Percentiles rank a stretch among this genome's conserved stretches.
Evolutionary conservation across 2,113 vertebrate species (phyloP).

Genomic region (Junco hyemalis): DNA sequence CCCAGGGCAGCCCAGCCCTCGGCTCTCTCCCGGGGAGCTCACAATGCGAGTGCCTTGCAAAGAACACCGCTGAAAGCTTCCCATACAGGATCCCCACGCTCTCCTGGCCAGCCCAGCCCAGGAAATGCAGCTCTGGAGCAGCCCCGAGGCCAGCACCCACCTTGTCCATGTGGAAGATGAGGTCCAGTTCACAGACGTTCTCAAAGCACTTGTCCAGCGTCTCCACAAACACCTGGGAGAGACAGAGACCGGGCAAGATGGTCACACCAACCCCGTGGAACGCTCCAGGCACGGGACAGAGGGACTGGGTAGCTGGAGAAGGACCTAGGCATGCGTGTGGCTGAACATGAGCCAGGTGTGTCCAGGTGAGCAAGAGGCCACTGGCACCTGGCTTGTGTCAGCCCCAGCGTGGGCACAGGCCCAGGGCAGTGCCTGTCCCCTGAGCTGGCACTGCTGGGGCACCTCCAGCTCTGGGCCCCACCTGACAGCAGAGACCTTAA

Average conservation of each 20-base stretch:
- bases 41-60: rapidly evolving
- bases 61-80: not conserved
- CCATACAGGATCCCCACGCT: rapidly evolving
- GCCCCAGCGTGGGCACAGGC: not conserved
- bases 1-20: not conserved
- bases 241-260: not conserved
- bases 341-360: not conserved
- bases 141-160: constrained; percentile 50
- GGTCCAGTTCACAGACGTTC: constrained; percentile 93
- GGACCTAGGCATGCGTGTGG: not conserved
- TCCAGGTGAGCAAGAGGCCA: not conserved
- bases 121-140: not conserved
- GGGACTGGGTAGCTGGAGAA: not conserved
- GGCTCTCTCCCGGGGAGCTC: rapidly evolving
- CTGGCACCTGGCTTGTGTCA: not conserved
- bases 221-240: constrained; percentile 90
- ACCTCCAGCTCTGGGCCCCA: not conserved
- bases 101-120: not conserved
- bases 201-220: constrained; percentile 96
- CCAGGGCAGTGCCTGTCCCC: not conserved
- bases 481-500: rapidly evolving
- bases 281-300: not conserved
- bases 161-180: constrained; percentile 98
- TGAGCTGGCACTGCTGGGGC: not conserved
- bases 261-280: not conserved